Evolutionary conservation across 2,113 vertebrate species (phyloP).

Genomic region (Meleagris gallopavo): DNA sequence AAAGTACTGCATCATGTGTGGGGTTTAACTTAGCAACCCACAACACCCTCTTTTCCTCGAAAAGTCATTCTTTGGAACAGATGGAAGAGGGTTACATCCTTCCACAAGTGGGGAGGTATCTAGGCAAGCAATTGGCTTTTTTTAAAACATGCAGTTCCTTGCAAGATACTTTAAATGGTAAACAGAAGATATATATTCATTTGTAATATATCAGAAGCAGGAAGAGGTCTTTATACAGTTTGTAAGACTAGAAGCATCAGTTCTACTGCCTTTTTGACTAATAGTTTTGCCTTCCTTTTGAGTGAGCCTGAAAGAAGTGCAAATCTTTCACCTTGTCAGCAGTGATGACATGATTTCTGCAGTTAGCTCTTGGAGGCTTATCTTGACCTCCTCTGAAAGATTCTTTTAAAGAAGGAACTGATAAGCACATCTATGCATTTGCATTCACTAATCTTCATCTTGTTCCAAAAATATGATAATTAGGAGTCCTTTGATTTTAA

Average conservation of each 20-base stretch:
- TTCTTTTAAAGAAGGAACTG: neutral
- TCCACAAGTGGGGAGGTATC: constrained; percentile 68
- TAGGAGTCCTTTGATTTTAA: neutral
- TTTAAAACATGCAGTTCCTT: constrained; percentile 55
- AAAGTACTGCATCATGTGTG: neutral
- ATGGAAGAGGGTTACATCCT: constrained; percentile 69
- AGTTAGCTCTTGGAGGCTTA: neutral
- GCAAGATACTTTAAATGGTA: constrained; percentile 59
- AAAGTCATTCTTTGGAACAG: constrained; percentile 68
- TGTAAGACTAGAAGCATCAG: neutral
- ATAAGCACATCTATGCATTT: neutral
- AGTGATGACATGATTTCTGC: neutral
- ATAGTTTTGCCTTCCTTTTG: neutral
- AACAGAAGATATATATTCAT: neutral
- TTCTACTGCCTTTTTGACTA: neutral
- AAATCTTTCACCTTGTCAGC: constrained; percentile 15
- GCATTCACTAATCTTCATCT: neutral
- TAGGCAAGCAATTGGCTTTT: constrained; percentile 62
- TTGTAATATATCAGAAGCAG: neutral
- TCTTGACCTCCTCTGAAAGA: constrained; percentile 4
- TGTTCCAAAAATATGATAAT: neutral
- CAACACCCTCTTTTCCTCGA: constrained; percentile 66
- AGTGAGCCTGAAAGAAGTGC: neutral
- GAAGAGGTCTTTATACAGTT: neutral
- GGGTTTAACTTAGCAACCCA: constrained; percentile 42